Evolutionary conservation across 2,888 invertebrate genomes (phyloP), one percentile per base, ranked within the genome.

Genomic region (Drosophila prolongata): DNA sequence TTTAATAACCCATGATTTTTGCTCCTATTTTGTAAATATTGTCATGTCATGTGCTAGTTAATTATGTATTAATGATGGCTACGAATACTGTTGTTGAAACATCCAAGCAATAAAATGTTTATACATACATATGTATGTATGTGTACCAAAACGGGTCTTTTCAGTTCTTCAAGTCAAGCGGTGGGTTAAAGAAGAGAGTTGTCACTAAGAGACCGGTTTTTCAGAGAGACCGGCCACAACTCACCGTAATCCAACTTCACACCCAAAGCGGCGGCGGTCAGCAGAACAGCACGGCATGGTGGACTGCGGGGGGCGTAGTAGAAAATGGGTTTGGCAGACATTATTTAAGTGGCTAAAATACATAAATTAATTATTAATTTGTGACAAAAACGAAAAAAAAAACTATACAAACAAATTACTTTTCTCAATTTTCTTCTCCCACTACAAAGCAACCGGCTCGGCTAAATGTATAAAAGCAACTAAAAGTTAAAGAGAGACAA

Each of bases 221-320:
- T 6, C 9, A 24, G 46, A 5, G 30, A 52, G 24, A 19, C 34
- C 13, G 58, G 56, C 10, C 43, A 67, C 13, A 58, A 65, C 80
- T 86, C 75, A 92, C 91, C 89, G 90, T 27, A 91, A 85, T 96
- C 95, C 76, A 96, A 88, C 5, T 95, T 93, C 30, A 96, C 91
- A 2, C 94, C 95, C 30, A 96, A 75, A 44, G 94, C 94, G 71
- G 94, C 95, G 8, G 95, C 95, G 0, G 94, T 93, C 61, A 96
- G 90, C 34, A 94, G 92, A 10, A 95, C 95, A 0, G 94, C 91
- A 6, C 95, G 93, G 91, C 95, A 95, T 8, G 95, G 95, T 1
- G 94, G 93, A 79, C 95, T 95, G 84, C 94, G 94, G 13, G 93
- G 93, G 30, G 93, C 83, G 87, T 95, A 94, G 91, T 95, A 95